Evolutionary conservation across 2,113 vertebrate genomes (phyloP).

Genomic region (Puffinus mauretanicus): DNA sequence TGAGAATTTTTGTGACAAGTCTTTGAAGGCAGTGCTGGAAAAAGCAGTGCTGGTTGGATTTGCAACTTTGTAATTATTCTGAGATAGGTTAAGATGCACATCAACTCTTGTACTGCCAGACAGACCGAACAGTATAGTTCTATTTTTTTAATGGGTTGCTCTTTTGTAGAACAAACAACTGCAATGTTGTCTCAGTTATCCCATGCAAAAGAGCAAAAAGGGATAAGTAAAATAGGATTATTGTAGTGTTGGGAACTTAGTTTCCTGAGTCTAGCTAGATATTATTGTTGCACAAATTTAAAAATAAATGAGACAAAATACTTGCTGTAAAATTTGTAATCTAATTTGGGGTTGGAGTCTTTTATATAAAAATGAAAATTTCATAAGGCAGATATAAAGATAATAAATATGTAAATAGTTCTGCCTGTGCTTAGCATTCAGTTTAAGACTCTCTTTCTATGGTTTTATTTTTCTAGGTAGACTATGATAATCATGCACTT

Average conservation of each 20-base stretch:
- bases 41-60: not conserved
- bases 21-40: not conserved
- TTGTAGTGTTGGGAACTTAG: not conserved
- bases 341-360: not conserved
- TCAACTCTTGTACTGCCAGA: not conserved
- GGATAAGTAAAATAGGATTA: not conserved
- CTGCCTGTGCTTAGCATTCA: not conserved
- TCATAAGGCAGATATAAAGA: not conserved
- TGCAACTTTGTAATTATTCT: not conserved
- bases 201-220: not conserved
- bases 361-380: not conserved
- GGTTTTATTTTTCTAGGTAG: slow-evolving; percentile 79
- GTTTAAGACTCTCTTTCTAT: not conserved
- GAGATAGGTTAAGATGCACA: not conserved
- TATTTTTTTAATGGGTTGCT: not conserved
- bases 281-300: not conserved
- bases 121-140: not conserved
- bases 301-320: not conserved
- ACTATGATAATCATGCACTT: slow-evolving; percentile 94
- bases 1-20: not conserved
- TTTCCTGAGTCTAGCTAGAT: not conserved
- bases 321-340: not conserved
- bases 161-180: not conserved
- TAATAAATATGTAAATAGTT: not conserved
- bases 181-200: not conserved